Percentiles rank a stretch among this genome's conserved stretches.
Conservation (phyloP, 2,888 invertebrate species). For the Xestia ashworthii region DNA sequence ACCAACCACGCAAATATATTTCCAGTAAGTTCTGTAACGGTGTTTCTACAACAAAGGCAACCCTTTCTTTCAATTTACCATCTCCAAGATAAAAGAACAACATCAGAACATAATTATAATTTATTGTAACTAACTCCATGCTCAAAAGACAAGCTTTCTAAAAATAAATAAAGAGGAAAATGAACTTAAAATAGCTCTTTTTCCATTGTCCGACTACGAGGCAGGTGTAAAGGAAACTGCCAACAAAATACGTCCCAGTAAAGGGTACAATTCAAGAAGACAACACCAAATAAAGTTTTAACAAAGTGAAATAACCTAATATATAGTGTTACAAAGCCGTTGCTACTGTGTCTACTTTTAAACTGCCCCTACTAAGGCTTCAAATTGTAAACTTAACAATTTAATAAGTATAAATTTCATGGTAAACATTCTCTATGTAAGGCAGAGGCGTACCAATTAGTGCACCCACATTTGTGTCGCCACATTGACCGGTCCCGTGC, state of each 20-base stretch:
- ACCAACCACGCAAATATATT: not conserved
- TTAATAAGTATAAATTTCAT: not conserved
- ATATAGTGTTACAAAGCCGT: constrained; percentile 74
- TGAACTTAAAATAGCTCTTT: constrained; percentile 15
- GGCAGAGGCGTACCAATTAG: too few relatives aligned
- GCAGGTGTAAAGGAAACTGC: constrained; percentile 59
- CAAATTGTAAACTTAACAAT: not conserved
- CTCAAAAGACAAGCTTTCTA: not conserved
- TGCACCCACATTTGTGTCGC: too few relatives aligned
- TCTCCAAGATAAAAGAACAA: not conserved
- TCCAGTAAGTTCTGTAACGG: not conserved
- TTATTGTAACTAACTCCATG: constrained; percentile 4
- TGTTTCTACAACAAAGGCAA: not conserved
- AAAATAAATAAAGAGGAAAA: constrained; percentile 18
- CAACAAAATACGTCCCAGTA: constrained; percentile 50
- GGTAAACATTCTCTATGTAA: too few relatives aligned
- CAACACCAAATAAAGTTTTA: constrained; percentile 70
- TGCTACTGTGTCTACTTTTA: constrained; percentile 53
- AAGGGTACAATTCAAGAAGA: constrained; percentile 63
- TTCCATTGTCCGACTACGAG: constrained; percentile 21
- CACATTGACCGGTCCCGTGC: too few relatives aligned
- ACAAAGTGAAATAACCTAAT: constrained; percentile 73
- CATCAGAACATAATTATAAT: constrained; percentile 8
- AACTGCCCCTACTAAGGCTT: constrained; percentile 52
- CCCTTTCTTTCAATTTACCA: not conserved